These are phyloP conservation scores for Eilema caniola DNA, from an alignment of 2,888 invertebrate genomes.

Conservation along the genomic window DNA sequence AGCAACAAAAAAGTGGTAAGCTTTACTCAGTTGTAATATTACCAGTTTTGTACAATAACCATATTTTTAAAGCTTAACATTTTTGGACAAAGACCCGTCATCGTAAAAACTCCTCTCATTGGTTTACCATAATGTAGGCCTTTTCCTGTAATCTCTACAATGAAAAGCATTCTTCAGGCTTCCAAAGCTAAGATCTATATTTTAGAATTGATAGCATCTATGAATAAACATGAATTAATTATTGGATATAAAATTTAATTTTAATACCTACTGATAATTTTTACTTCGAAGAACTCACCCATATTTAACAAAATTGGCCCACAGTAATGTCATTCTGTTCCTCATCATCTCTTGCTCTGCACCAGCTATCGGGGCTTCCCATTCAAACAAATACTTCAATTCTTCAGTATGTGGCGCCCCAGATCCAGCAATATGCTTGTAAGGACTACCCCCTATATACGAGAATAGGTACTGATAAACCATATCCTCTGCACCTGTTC, in stretches of 20 bases:
- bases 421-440: constrained; percentile 51
- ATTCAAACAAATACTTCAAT: constrained; percentile 58
- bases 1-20: too few relatives aligned
- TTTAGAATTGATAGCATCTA: neutral
- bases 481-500: constrained; percentile 38
- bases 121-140: too few relatives aligned
- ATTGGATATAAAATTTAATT: too few relatives aligned
- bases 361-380: constrained; percentile 33
- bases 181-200: neutral
- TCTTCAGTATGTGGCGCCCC: constrained; percentile 64
- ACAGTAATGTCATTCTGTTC: constrained; percentile 61
- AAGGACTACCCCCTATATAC: constrained; percentile 56
- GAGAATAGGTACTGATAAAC: constrained; percentile 63
- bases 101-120: too few relatives aligned
- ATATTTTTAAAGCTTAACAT: too few relatives aligned
- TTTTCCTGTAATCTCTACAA: too few relatives aligned
- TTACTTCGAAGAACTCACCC: constrained; percentile 55
- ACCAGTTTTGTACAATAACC: too few relatives aligned
- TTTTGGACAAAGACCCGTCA: too few relatives aligned
- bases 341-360: constrained; percentile 60
- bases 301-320: constrained; percentile 68
- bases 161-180: neutral
- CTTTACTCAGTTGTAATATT: too few relatives aligned
- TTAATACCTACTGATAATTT: neutral
- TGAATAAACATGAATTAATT: too few relatives aligned